Evolutionary conservation across 2,888 invertebrate species (phyloP), one percentile per base, ranked within the genome.

Genomic region (Linyphia triangularis): DNA sequence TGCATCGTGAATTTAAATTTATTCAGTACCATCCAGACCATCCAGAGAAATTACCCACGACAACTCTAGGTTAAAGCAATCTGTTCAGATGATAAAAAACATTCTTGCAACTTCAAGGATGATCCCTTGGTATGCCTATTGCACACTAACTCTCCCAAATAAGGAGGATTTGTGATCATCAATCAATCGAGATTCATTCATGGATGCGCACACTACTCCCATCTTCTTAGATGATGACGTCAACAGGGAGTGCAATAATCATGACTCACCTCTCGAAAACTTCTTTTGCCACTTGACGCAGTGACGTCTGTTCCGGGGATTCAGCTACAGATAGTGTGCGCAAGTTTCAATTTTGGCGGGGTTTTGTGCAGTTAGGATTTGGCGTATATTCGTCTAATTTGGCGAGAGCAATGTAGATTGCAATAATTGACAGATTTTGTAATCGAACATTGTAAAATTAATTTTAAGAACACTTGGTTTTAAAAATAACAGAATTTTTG

Each of bases 221-320:
- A 51, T 51, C 51, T 51, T 51, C 51, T n/a, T 16, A 13, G 51
- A n/a, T 9, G 4, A 51, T 51, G 51, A 51, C 51, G 51, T 51
- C 51, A 51, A 51, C 13, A 51, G n/a, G 51, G 51, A 51, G 51
- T 51, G 51, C 51, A 51, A 51, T 51, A 51, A n/a, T 51, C 51
- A n/a, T 69, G 81, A 70, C 37, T 70, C 69, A 70, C 24, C 69
- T 24, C 70, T 57, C 57, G 22, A 19, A n/a, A 70, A 70, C 43
- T 70, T 70, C 70, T 70, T 70, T 43, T 33, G 6, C 26, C 40
- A 24, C 43, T 70, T 61, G 24, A 26, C 40, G 70, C 22, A 24
- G 24, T 40, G 43, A 40, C 43, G 40, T 6, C 24, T 13, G 24
- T 26, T 61, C 61, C n/a, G 9, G 61, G 61, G 63, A 77, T 40